Evolutionary conservation across 1,140 invertebrate genomes (phyloP).

Genomic region (Lanistes nyassanus): DNA sequence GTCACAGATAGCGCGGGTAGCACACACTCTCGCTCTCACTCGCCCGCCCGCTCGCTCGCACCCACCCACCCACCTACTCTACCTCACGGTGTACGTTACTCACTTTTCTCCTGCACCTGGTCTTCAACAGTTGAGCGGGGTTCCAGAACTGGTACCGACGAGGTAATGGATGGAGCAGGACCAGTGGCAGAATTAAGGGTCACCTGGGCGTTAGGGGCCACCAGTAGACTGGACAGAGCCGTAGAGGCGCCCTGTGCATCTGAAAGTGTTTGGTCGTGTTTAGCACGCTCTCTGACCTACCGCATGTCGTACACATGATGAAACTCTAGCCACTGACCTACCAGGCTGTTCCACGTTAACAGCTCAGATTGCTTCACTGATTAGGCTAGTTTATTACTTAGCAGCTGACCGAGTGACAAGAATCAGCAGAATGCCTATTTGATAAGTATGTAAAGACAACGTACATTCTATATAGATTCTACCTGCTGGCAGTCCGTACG

Average conservation of each 20-base stretch:
- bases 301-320: not conserved
- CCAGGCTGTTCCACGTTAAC: not conserved
- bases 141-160: constrained; percentile 30
- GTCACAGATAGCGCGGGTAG: too few species aligned
- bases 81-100: constrained; percentile 2
- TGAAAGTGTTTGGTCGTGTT: constrained; percentile 26
- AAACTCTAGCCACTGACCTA: not conserved
- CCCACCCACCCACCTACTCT: not conserved
- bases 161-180: constrained; percentile 33
- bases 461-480: too few species aligned
- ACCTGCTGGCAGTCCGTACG: too few species aligned
- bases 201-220: constrained; percentile 46
- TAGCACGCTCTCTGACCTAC: not conserved
- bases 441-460: too few species aligned
- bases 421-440: not conserved
- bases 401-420: not conserved
- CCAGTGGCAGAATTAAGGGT: constrained; percentile 42
- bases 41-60: not conserved
- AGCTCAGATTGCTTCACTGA: too few species aligned
- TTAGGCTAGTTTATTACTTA: not conserved
- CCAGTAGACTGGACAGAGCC: constrained; percentile 49
- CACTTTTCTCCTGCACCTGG: constrained; percentile 35
- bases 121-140: not conserved
- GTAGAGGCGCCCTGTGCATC: constrained; percentile 43
- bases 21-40: not conserved